Percentiles rank a stretch among this genome's conserved stretches.
phyloP scores from a whole-genome alignment of 2,797 vertebrate species.

The Aythya fuligula region DNA sequence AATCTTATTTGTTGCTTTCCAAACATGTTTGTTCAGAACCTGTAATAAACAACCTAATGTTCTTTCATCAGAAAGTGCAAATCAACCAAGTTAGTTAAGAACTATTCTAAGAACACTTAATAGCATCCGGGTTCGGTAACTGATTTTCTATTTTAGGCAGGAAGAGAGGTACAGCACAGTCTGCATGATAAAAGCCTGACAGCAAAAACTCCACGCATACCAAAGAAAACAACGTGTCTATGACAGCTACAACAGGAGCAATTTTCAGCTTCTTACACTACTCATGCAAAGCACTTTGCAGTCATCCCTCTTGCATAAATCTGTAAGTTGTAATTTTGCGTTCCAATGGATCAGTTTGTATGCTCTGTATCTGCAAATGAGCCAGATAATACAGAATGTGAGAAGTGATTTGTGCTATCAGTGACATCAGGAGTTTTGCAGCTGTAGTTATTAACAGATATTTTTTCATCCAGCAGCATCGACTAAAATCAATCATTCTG shows the following conservation, averaged over 20 bases:
- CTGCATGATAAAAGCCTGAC: constrained; percentile 71
- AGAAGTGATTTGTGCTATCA: constrained; percentile 79
- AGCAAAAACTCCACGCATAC: constrained; percentile 72
- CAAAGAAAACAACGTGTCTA: constrained; percentile 66
- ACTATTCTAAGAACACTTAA: constrained; percentile 71
- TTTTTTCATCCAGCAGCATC: constrained; percentile 79
- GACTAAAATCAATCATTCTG: constrained; percentile 84
- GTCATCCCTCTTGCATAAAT: constrained; percentile 77
- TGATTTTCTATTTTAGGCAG: constrained; percentile 64
- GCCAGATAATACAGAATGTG: constrained; percentile 69
- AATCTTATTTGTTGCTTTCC: background rate
- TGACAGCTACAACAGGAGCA: constrained; percentile 81
- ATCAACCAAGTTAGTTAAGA: constrained; percentile 68
- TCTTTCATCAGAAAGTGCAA: constrained; percentile 60
- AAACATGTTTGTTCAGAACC: constrained; percentile 31
- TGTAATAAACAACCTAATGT: constrained; percentile 47
- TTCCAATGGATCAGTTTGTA: constrained; percentile 69
- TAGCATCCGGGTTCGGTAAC: constrained; percentile 44
- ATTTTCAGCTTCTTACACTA: constrained; percentile 74
- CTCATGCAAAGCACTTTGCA: constrained; percentile 64
- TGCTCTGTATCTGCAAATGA: constrained; percentile 76
- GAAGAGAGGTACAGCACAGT: constrained; percentile 61
- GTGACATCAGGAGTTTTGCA: constrained; percentile 80
- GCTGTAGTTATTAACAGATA: constrained; percentile 82
- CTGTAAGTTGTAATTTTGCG: constrained; percentile 71